Conservation (phyloP, 1,140 invertebrate species). For the Eriosoma lanigerum region DNA sequence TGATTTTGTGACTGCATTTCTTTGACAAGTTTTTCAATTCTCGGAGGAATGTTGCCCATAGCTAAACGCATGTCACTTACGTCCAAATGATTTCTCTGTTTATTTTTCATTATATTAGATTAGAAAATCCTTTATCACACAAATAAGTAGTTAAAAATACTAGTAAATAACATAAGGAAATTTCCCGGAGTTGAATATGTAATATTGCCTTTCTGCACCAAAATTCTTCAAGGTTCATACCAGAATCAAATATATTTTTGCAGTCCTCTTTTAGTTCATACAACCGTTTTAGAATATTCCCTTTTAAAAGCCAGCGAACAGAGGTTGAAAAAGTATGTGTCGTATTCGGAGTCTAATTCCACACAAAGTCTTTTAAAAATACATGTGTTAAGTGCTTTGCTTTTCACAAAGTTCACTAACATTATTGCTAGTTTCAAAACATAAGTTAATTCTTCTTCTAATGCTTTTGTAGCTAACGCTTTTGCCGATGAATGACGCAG, state of each 20-base stretch:
- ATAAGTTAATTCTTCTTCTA: conserved; percentile 54
- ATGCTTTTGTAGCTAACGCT: conserved; percentile 54
- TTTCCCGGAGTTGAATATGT: conserved; percentile 18
- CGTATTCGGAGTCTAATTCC: conserved; percentile 2
- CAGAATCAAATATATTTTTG: conserved; percentile 36
- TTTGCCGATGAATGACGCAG: conserved; percentile 56
- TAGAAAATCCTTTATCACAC: neutral
- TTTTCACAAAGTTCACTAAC: conserved; percentile 13
- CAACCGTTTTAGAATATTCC: conserved; percentile 14
- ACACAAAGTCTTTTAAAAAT: conserved; percentile 11
- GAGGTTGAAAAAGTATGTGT: conserved; percentile 18
- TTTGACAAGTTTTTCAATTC: too few species aligned
- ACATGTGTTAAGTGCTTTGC: neutral
- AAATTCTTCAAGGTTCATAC: conserved; percentile 38
- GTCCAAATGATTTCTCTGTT: neutral
- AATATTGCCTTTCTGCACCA: conserved; percentile 39
- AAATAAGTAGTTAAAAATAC: neutral
- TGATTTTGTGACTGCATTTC: too few species aligned
- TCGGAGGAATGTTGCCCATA: neutral
- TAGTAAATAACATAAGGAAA: neutral
- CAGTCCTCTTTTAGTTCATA: neutral
- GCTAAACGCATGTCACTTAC: neutral
- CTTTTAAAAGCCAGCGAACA: conserved; percentile 7
- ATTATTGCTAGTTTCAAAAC: conserved; percentile 55
- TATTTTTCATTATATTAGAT: neutral